A percentile compares a stretch with the other conserved stretches of the same genome.
phyloP scores from a whole-genome alignment of 2,888 invertebrate species.

The Argyra leucocephala region DNA sequence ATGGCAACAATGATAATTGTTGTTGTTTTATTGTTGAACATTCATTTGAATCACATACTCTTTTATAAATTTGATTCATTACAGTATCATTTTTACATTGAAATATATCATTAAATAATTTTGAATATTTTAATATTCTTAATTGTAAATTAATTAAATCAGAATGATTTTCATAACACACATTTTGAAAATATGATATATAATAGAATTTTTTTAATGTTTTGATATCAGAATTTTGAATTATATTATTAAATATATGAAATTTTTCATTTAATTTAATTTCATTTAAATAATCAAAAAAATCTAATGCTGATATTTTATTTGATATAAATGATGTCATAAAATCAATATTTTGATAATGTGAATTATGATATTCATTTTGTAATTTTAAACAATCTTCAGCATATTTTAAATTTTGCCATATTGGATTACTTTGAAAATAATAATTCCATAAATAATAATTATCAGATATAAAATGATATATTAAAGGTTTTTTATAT shows the following conservation, averaged over 20 bases:
- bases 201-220: background rate
- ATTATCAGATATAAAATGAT: conserved; percentile 1
- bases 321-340: background rate
- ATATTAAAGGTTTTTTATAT: background rate
- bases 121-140: background rate
- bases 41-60: background rate
- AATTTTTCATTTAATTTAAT: background rate
- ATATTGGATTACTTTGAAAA: conserved; percentile 1
- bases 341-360: conserved; percentile 3
- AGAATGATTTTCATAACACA: background rate
- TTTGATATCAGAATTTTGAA: background rate
- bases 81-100: background rate
- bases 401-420: background rate
- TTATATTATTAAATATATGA: background rate
- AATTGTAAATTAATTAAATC: background rate
- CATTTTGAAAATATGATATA: conserved; percentile 4
- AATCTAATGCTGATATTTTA: background rate
- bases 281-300: background rate
- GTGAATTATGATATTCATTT: background rate
- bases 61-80: conserved; percentile 6
- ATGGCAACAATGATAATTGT: background rate
- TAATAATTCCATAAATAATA: conserved; percentile 4
- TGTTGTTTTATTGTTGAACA: background rate
- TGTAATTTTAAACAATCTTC: conserved; percentile 4
- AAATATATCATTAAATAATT: background rate